Conservation (phyloP, 35 echinoderm and acorn worm genomes). For the Nesometra sesokonis region DNA sequence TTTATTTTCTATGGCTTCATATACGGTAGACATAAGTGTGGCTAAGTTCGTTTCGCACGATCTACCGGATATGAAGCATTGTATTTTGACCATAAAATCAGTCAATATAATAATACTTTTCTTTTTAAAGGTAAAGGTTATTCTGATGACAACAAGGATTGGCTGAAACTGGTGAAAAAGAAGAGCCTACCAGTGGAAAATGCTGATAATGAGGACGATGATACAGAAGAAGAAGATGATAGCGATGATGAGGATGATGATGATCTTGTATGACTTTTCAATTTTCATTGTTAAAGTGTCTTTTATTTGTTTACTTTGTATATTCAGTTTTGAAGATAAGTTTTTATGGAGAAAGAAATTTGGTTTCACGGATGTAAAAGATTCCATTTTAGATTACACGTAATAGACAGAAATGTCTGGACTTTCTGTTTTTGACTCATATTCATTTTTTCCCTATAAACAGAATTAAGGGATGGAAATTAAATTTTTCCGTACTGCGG, state of each 20-base stretch:
- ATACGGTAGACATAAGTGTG: no score
- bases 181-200: background rate
- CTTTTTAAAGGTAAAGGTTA: background rate
- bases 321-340: background rate
- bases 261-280: background rate
- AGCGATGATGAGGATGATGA: background rate
- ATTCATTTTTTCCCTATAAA: no score
- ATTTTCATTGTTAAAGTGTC: background rate
- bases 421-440: no score
- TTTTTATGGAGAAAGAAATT: background rate
- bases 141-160: background rate
- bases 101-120: background rate
- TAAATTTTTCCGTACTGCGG: no score
- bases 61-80: no score
- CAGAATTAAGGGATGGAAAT: no score
- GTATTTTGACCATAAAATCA: background rate
- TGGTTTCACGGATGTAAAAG: no score
- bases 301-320: background rate
- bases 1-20: no score
- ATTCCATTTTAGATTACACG: no score
- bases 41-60: no score
- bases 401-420: no score
- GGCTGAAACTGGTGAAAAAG: background rate
- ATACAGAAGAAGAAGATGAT: background rate
- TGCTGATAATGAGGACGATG: background rate